phyloP scores from a whole-genome alignment of 92 coral and sea anemone species.

The Isaurus tuberculatus region DNA sequence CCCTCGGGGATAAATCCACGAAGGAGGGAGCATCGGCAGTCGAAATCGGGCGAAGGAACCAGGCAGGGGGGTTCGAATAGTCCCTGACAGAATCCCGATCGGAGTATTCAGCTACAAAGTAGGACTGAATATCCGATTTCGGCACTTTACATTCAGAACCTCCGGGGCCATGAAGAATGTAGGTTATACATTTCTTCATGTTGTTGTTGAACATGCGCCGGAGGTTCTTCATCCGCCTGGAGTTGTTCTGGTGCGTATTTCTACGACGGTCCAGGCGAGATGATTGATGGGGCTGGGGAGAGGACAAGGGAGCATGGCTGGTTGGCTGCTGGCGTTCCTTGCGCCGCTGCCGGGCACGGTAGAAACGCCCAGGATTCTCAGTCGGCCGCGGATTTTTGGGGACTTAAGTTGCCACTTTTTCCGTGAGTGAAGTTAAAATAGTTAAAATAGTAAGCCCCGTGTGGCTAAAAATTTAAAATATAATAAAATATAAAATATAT shows the following conservation, averaged over 20 bases:
- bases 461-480: too few relatives aligned
- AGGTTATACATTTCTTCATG: too few relatives aligned
- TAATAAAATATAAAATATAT: too few relatives aligned
- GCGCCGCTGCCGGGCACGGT: neutral
- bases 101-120: neutral
- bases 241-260: neutral
- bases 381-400: neutral
- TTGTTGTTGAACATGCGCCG: neutral
- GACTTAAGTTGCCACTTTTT: neutral
- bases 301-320: neutral
- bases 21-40: too few relatives aligned
- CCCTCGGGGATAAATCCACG: too few relatives aligned
- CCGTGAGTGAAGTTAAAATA: neutral
- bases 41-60: neutral
- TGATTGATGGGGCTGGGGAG: too few relatives aligned
- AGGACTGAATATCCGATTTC: neutral
- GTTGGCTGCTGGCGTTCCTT: neutral
- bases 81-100: conserved; percentile 2
- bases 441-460: too few relatives aligned
- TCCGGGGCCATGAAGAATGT: neutral
- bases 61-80: neutral
- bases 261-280: neutral
- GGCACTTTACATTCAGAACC: conserved; percentile 1
- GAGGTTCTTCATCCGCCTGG: too few relatives aligned
- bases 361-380: neutral